Evolutionary conservation across 2,113 vertebrate genomes (phyloP).

Genomic region (Anolis carolinensis): DNA sequence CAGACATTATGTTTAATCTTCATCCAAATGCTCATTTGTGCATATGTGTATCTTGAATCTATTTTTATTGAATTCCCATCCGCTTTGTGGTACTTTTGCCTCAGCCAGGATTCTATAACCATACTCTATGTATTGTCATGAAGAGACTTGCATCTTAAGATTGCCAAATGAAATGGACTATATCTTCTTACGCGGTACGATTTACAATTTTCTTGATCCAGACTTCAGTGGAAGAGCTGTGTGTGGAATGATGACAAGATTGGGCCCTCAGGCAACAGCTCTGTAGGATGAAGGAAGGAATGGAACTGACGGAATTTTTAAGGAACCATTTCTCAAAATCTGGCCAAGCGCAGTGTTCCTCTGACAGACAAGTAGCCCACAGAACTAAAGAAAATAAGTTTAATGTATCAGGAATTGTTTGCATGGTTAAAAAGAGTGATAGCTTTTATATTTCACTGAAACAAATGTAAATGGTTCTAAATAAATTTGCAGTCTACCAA

Average conservation of each 20-base stretch:
- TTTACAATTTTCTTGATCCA: slow-evolving; percentile 72
- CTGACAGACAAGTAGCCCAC: neutral
- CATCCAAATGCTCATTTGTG: neutral
- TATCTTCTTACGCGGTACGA: slow-evolving; percentile 62
- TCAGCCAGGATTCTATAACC: slow-evolving; percentile 32
- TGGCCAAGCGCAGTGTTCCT: neutral
- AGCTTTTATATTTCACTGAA: slow-evolving; percentile 26
- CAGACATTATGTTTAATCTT: neutral
- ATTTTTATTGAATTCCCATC: slow-evolving; percentile 56
- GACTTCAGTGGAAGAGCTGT: slow-evolving; percentile 70
- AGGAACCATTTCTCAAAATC: neutral
- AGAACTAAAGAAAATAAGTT: neutral
- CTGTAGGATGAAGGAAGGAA: slow-evolving; percentile 48
- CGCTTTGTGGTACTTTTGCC: slow-evolving; percentile 58
- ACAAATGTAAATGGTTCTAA: slow-evolving; percentile 21
- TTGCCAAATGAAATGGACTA: slow-evolving; percentile 61
- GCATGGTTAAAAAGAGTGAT: slow-evolving; percentile 30
- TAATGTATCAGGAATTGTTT: neutral
- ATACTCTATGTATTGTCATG: slow-evolving; percentile 7
- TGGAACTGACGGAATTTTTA: slow-evolving; percentile 12
- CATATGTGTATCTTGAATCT: neutral
- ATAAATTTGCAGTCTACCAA: slow-evolving; percentile 30
- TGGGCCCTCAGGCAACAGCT: slow-evolving; percentile 64
- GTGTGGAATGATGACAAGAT: slow-evolving; percentile 71
- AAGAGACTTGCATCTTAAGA: slow-evolving; percentile 44